Evolutionary conservation across 2,113 vertebrate genomes (phyloP).

Genomic region (Heliornis fulica): DNA sequence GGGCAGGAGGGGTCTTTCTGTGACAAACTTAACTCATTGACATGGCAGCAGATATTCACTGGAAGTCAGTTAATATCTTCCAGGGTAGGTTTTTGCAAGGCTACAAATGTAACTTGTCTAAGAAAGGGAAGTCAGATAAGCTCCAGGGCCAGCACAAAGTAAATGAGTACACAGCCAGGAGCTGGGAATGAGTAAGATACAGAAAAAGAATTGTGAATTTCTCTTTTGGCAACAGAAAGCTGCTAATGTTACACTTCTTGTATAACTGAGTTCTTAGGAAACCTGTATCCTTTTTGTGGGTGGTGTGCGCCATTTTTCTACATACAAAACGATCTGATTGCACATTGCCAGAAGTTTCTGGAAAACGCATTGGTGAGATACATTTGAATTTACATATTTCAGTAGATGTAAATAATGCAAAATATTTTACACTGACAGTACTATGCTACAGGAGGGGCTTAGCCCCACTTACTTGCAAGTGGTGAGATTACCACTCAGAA

Average conservation of each 20-base stretch:
- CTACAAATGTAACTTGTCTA: neutral
- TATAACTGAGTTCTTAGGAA: neutral
- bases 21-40: neutral
- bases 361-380: neutral
- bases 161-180: neutral
- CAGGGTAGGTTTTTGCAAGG: neutral
- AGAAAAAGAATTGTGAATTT: neutral
- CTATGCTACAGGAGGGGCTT: neutral
- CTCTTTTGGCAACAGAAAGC: neutral
- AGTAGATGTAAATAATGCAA: neutral
- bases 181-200: neutral
- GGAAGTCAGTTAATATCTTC: neutral
- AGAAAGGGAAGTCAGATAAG: neutral
- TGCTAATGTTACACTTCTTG: neutral
- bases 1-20: neutral
- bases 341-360: neutral
- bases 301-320: neutral
- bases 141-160: neutral
- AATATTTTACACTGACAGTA: neutral
- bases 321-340: neutral
- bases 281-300: neutral
- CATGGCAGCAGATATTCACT: neutral
- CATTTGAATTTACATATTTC: neutral
- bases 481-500: conserved; percentile 32
- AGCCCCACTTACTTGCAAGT: neutral